Base-by-base conservation (phyloP, 2,797 vertebrate genomes). In the Botia kubotai region DNA sequence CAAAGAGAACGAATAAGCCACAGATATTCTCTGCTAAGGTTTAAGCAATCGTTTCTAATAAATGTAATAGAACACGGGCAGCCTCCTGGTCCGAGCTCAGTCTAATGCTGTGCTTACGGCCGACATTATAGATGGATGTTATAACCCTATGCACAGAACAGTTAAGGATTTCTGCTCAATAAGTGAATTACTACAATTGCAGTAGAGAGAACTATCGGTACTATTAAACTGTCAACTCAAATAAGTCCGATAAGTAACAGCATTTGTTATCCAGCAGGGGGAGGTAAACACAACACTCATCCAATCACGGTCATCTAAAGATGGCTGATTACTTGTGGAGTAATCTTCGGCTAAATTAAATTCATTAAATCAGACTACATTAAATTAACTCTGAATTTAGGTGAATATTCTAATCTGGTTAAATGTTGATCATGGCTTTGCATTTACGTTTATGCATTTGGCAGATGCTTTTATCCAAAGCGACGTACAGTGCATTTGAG, bases 151-250 rank as follows among this genome's bases (percentile, higher is more conserved):
- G 66, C 21, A 67, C 70, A 73, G 50, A 46, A 26, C 71, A 74
- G 48, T 80, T 46, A 80, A 73, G 39, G 71, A 80, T 73, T 80
- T 66, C 48, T 23, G 29, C 14, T 79, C 58, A 11, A 63, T 79
- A 63, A 79, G 48, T 72, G 58, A 72, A 79, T 72, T 79, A 79
- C 57, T 72, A 26, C 6, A 65, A 72, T 79, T 65, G 57, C 58
- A 72, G 13, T 43, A 71, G 46, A 57, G 78, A 74, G 78, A 74
- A 74, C 62, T 7, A 10, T 10, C 8, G 48, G 10, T n/a, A 26
- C 21, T 55, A 57, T 80, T 80, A 66, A 72, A 66, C 60, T 73
- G 69, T 79, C 77, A 79, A 55, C 69, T 79, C 60, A 65, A 19
- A 55, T 65, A 65, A 79, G 58, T 73, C 46, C 53, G 69, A 13